Conservation (phyloP, 2,888 invertebrate species). For the Chymomyza amoena region DNA sequence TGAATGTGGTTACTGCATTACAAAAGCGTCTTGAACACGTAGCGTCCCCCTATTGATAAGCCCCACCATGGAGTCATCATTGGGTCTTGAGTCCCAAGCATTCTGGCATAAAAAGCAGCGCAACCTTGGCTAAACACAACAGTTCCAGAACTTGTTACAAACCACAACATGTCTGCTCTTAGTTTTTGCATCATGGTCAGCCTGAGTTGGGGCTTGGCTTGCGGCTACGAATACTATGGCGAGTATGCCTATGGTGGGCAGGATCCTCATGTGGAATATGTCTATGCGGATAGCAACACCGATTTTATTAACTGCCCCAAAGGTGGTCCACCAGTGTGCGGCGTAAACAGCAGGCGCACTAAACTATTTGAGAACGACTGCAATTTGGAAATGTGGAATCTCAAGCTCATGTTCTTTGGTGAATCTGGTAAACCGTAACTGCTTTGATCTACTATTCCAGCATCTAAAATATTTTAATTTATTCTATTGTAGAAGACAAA, state of each 20-base stretch:
- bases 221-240: conserved; percentile 28
- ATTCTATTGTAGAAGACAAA: background rate
- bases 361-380: conserved; percentile 28
- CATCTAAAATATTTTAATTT: background rate
- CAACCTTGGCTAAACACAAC: conserved; percentile 14
- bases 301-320: conserved; percentile 11
- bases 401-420: conserved; percentile 18
- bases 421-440: conserved; percentile 10
- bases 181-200: conserved; percentile 1
- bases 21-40: background rate
- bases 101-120: background rate
- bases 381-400: conserved; percentile 23
- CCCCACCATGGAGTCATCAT: background rate
- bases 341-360: conserved; percentile 18
- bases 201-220: background rate
- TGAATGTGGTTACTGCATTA: background rate
- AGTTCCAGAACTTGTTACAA: conserved; percentile 16
- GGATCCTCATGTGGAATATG: conserved; percentile 19
- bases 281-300: conserved; percentile 17
- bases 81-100: background rate
- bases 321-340: conserved; percentile 23
- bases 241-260: conserved; percentile 16
- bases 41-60: background rate
- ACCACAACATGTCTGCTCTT: conserved; percentile 21
- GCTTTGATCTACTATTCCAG: conserved; percentile 20